Evolutionary conservation across 2,797 vertebrate genomes (phyloP), one percentile per base, ranked within the genome.

Genomic region (Melanotaenia nigrans): DNA sequence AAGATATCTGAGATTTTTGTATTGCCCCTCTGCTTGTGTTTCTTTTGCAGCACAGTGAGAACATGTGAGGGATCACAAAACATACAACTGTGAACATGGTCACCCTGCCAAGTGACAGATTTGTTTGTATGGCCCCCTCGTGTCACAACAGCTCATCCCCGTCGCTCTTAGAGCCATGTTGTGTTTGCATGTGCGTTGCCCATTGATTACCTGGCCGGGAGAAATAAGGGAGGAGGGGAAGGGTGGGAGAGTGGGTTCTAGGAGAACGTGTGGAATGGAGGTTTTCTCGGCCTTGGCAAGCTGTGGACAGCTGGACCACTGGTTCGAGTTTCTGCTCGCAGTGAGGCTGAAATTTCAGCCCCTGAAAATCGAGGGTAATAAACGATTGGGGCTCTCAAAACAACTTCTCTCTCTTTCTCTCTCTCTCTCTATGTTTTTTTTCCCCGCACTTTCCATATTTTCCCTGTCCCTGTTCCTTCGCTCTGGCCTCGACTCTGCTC

Each of bases 341-440:
- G 87, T 13, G 63, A 89, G 92, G 91, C 91, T 94, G 93, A 94
- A 93, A 95, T 95, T 94, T 93, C 94, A 95, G 72, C 89, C 90
- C 85, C 89, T 82, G 81, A 89, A 93, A 92, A 93, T 92, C 75
- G 77, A 89, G 91, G 87, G 85, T 90, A 92, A 94, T 92, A 94
- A 94, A 94, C 73, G 87, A 91, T 87, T 85, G 88, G 78, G 85
- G 90, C 83, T 91, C 83, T 93, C 82, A 89, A 92, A 92, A 91
- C 90, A 92, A 90, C 83, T 78, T 73, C 81, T 78, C 60, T n/a
- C 45, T 84, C 42, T 69, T 88, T n/a, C 45, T 22, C 45, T 49
- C n/a, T 22, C 81, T 75, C 79, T 79, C 56, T 20, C 49, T 84
- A 85, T 77, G 79, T 57, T 73, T 77, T 75, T 63, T 63, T 61